Base-by-base conservation (phyloP, 2,888 invertebrate genomes). In the Tholera decimalis region DNA sequence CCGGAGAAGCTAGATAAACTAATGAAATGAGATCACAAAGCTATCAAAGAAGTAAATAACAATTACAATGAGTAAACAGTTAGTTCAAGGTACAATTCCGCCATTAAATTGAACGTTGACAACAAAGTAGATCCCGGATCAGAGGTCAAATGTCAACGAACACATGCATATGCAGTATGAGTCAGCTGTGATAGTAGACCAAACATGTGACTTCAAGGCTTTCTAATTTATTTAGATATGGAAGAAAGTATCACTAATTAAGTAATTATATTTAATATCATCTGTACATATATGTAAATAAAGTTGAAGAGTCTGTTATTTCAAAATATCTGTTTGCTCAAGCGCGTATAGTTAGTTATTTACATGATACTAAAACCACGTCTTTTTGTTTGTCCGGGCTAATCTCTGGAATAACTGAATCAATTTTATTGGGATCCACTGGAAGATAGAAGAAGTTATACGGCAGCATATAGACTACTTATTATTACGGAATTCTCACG, bases 91-190 rank as follows among this genome's bases (percentile, higher is more conserved):
- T 73, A 80, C 69, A 53, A 59, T 68, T 67, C 57, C 62, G 30
- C 44, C 74, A 66, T 55, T 64, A 58, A 68, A 26, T 51, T 67
- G 11, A 63, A 49, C 54, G 61, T 67, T 71, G 46, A 71, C 82
- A 82, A 80, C 79, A 80, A 67, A 76, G 82, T 82, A 74, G 75
- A 76, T 66, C 72, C 82, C 76, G 81, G 81, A 82, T 78, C 82
- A 70, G 28, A 49, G 82, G 72, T 73, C 73, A 75, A 30, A 64
- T 63, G 51, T 70, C 44, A 51, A 26, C 41, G 22, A 44, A 55
- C 2, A 51, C 70, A 70, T 49, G 70, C 50, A 55, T 8, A 13
- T 2, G 54, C 20, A n/a, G n/a, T 61, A 65, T 61, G 68, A 81
- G 55, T 76, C 78, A 82, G 24, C 22, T 22, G n/a, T n/a, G 60